Percentiles rank a stretch among this genome's conserved stretches.
phyloP scores from a whole-genome alignment of 2,113 vertebrate genomes.

The Plecturocebus donacophilus region DNA sequence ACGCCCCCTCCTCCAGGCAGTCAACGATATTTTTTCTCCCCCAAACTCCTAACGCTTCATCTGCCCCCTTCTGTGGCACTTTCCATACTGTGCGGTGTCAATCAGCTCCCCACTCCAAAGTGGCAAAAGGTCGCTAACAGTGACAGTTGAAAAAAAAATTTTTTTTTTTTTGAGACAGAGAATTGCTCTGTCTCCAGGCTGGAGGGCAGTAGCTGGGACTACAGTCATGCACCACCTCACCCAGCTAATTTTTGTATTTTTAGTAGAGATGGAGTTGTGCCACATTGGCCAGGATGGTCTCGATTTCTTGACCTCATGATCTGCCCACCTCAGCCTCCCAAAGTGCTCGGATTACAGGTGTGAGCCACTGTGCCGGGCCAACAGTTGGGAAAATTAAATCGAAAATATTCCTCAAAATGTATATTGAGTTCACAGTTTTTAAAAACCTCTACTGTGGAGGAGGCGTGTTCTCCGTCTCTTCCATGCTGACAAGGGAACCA shows the following conservation, averaged over 20 bases:
- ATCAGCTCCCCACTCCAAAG: background rate
- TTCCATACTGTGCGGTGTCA: background rate
- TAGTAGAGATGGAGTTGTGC: no score
- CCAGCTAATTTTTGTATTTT: no score
- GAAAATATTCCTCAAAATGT: background rate
- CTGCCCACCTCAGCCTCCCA: no score
- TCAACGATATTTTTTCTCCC: background rate
- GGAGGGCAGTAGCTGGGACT: no score
- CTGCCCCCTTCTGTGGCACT: background rate
- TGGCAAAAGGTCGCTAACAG: background rate
- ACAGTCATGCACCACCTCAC: no score
- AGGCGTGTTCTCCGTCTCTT: background rate
- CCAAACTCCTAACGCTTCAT: background rate
- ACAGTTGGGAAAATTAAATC: background rate
- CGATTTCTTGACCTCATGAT: no score
- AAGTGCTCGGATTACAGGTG: no score
- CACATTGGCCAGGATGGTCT: no score
- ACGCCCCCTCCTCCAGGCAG: background rate
- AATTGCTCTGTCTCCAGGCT: no score
- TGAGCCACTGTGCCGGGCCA: background rate
- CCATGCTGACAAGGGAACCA: background rate
- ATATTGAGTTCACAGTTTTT: background rate
- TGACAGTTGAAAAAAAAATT: background rate
- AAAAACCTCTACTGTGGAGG: background rate
- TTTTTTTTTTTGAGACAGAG: no score